Percentiles rank a stretch among this genome's conserved stretches.
These are phyloP conservation scores for Zygogramma bicolorata DNA, from an alignment of 2,888 invertebrate species.

Conservation along the genomic window DNA sequence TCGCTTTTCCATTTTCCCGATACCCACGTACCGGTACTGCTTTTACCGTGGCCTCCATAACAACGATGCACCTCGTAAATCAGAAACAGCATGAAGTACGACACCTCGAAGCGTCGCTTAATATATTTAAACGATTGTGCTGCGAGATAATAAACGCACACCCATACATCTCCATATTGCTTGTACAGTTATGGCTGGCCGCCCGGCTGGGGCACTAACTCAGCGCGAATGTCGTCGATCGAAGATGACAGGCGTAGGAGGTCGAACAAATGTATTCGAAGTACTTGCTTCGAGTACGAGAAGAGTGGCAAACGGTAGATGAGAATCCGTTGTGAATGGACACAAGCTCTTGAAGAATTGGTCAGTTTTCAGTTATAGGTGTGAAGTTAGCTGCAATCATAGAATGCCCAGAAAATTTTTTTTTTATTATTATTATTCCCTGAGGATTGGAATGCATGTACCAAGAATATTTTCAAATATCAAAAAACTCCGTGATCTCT, in stretches of 20 bases:
- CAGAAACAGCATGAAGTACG: slow-evolving; percentile 38
- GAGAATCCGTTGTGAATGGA: too few relatives aligned
- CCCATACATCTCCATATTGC: slow-evolving; percentile 31
- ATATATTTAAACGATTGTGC: slow-evolving; percentile 47
- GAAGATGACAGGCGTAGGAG: not conserved
- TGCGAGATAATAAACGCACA: slow-evolving; percentile 42
- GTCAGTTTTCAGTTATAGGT: too few relatives aligned
- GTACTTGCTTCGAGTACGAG: too few relatives aligned
- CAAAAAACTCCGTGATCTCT: too few relatives aligned
- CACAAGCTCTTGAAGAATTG: too few relatives aligned
- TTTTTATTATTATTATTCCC: too few relatives aligned
- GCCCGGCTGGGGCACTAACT: not conserved
- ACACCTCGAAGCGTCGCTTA: slow-evolving; percentile 44
- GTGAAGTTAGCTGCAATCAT: too few relatives aligned
- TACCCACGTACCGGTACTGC: not conserved
- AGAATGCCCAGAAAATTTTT: too few relatives aligned
- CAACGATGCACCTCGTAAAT: not conserved
- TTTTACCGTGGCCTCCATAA: not conserved
- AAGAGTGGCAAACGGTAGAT: too few relatives aligned
- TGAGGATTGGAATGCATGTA: too few relatives aligned
- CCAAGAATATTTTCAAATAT: too few relatives aligned
- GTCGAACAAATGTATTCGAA: not conserved
- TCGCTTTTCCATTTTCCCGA: not conserved
- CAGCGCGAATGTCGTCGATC: not conserved
- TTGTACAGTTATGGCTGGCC: slow-evolving; percentile 1